These are phyloP conservation scores for Urocitellus parryii DNA, from an alignment of 2,113 vertebrate species.

Conservation along the genomic window DNA sequence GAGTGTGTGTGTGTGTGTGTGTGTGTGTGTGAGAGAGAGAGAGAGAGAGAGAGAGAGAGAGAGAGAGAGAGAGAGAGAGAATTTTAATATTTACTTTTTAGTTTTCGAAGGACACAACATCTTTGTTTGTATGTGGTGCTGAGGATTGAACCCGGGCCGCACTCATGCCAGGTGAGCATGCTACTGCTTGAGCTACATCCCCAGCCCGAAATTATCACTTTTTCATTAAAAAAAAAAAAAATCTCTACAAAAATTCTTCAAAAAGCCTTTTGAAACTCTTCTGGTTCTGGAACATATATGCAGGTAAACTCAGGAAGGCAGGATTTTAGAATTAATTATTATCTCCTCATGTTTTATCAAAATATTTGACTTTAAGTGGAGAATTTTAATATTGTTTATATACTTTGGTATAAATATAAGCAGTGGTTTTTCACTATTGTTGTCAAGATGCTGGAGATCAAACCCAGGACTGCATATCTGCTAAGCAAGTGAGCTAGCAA, in stretches of 20 bases:
- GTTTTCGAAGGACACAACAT: too few relatives aligned
- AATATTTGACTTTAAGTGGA: background rate
- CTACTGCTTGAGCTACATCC: too few relatives aligned
- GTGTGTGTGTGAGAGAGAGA: too few relatives aligned
- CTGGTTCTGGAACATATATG: background rate
- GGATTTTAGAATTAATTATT: background rate
- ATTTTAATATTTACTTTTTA: too few relatives aligned
- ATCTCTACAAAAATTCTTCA: background rate
- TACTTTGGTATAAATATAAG: background rate
- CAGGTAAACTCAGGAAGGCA: background rate
- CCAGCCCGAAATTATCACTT: background rate
- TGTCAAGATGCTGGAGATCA: background rate
- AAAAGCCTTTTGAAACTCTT: background rate
- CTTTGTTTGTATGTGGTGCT: too few relatives aligned
- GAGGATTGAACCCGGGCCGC: too few relatives aligned
- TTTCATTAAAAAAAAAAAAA: conserved; percentile 16
- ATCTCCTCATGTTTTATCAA: background rate
- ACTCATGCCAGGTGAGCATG: too few relatives aligned
- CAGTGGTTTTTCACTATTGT: background rate
- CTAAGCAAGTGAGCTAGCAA: background rate
- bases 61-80: too few relatives aligned
- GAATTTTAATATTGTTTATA: background rate
- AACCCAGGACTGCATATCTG: background rate
- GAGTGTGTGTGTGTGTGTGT: too few relatives aligned
- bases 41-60: too few relatives aligned